These are phyloP conservation scores for Drosophila recens DNA, from an alignment of 2,888 invertebrate species.

Conservation along the genomic window DNA sequence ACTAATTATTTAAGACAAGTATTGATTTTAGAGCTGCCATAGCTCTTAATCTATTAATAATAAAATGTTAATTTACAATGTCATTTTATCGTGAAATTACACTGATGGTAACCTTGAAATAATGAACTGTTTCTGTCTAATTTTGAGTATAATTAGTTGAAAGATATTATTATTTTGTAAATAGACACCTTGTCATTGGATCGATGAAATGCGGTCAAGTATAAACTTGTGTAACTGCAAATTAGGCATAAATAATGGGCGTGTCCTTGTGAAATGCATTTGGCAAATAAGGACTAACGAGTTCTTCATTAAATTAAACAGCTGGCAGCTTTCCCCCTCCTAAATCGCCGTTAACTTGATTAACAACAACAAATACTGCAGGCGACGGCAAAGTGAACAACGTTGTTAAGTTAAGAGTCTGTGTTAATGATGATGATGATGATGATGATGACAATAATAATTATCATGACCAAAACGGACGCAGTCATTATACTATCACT, in stretches of 20 bases:
- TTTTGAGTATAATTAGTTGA: neutral
- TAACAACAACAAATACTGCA: slow-evolving; percentile 1
- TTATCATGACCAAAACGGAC: slow-evolving; percentile 10
- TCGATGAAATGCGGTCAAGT: neutral
- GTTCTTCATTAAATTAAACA: slow-evolving; percentile 24
- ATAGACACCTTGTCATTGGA: neutral
- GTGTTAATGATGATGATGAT: slow-evolving; percentile 20
- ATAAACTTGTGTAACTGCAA: neutral
- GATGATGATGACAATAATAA: slow-evolving; percentile 1
- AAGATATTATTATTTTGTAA: neutral
- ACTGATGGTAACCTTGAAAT: neutral
- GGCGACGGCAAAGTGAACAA: neutral
- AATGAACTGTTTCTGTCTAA: neutral
- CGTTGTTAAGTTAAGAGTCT: slow-evolving; percentile 4
- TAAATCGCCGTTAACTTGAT: neutral
- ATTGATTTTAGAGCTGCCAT: neutral
- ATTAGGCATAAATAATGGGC: neutral
- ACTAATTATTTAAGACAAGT: neutral
- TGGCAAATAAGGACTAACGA: slow-evolving; percentile 3
- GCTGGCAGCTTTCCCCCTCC: neutral
- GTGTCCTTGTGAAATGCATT: neutral
- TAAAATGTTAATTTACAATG: neutral
- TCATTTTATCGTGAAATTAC: neutral
- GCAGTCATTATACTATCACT: slow-evolving; percentile 6
- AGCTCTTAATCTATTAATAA: neutral